These are phyloP conservation scores for Liasis olivaceus DNA, from an alignment of 2,797 vertebrate species.

Conservation along the genomic window DNA sequence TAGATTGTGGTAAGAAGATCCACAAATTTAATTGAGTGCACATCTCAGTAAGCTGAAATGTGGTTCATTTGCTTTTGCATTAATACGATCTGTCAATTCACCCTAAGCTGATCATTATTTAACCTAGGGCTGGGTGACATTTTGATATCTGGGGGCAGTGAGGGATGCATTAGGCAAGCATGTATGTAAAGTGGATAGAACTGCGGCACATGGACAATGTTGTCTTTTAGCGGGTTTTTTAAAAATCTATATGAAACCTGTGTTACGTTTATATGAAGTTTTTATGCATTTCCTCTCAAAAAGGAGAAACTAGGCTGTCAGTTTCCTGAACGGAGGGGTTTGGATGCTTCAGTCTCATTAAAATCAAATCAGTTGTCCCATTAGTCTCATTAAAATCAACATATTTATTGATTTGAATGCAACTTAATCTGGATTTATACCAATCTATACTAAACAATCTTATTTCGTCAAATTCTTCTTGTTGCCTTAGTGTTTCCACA, in stretches of 20 bases:
- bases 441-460: background rate
- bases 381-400: background rate
- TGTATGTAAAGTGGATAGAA: background rate
- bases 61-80: background rate
- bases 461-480: background rate
- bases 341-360: background rate
- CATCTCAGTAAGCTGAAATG: background rate
- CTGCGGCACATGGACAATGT: background rate
- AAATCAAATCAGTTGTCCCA: background rate
- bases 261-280: background rate
- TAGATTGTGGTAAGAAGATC: background rate
- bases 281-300: background rate
- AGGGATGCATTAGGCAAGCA: background rate
- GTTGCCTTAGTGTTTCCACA: background rate
- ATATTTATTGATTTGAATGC: background rate
- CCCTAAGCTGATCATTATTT: background rate
- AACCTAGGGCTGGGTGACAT: background rate
- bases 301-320: background rate
- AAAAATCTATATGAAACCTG: background rate
- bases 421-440: background rate
- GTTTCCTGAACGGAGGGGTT: background rate
- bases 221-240: background rate
- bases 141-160: background rate
- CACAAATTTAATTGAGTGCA: background rate
- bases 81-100: background rate